Percentiles rank a stretch among this genome's conserved stretches.
Evolutionary conservation across 2,797 vertebrate species (phyloP).

Genomic region (Clamator glandarius): DNA sequence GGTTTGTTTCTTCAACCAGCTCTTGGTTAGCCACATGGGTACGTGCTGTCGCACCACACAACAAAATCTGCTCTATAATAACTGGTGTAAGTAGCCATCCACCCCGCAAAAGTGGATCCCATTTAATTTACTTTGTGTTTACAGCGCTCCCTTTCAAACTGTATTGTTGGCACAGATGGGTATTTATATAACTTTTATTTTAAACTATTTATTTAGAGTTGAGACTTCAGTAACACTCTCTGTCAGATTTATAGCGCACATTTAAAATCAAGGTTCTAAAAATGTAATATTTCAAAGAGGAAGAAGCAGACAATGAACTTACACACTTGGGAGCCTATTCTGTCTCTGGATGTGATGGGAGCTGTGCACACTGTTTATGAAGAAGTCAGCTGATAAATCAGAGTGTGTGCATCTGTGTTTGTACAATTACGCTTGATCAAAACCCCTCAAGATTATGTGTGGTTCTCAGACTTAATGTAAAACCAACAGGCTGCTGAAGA

Average conservation of each 20-base stretch:
- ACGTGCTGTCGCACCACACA: conserved; percentile 80
- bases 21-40: conserved; percentile 79
- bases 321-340: neutral
- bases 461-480: neutral
- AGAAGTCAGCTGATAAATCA: neutral
- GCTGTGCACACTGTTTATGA: accelerated
- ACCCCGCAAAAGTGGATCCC: conserved; percentile 72
- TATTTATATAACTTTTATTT: conserved; percentile 83
- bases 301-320: conserved; percentile 30
- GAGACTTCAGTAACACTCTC: conserved; percentile 65
- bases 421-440: neutral
- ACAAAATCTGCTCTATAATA: conserved; percentile 78
- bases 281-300: conserved; percentile 39
- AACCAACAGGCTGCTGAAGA: neutral
- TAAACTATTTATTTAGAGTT: conserved; percentile 78
- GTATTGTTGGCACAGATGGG: conserved; percentile 67
- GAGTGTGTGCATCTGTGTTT: neutral
- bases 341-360: neutral
- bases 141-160: conserved; percentile 75
- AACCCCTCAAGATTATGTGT: accelerated
- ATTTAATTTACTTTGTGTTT: conserved; percentile 80
- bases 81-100: conserved; percentile 73
- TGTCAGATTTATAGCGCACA: conserved; percentile 62
- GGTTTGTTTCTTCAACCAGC: conserved; percentile 77
- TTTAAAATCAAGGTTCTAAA: conserved; percentile 61